A percentile compares a stretch with the other conserved stretches of the same genome.
These are phyloP conservation scores for Amitus sp. DNA, from an alignment of 2,888 invertebrate genomes.

Conservation along the genomic window DNA sequence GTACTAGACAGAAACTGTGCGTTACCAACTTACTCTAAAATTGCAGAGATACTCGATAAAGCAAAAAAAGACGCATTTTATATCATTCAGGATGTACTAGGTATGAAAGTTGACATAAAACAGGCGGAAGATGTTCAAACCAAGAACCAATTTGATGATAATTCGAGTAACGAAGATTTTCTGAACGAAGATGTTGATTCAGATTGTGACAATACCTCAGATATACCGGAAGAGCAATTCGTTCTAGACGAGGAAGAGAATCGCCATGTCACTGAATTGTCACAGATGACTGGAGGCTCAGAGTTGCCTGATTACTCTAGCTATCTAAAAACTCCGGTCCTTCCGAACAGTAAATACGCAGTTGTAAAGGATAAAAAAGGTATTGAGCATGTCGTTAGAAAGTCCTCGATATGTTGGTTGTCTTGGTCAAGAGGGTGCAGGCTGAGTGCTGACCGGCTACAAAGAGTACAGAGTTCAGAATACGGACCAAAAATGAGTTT, in stretches of 20 bases:
- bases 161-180: conserved; percentile 19
- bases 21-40: conserved; percentile 1
- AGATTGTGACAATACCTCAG: too few species aligned
- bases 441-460: conserved; percentile 18
- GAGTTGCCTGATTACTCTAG: too few species aligned
- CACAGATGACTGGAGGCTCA: too few species aligned
- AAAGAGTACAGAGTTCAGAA: conserved; percentile 10
- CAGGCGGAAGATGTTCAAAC: neutral
- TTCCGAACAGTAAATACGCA: conserved; percentile 1
- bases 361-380: conserved; percentile 8
- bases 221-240: too few species aligned
- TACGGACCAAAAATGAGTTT: conserved; percentile 10
- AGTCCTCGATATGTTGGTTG: conserved; percentile 18
- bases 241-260: too few species aligned
- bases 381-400: conserved; percentile 14
- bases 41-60: neutral
- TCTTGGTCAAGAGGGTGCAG: conserved; percentile 2
- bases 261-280: too few species aligned
- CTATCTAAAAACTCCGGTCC: neutral
- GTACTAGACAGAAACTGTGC: neutral
- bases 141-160: neutral
- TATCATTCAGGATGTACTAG: neutral
- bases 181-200: neutral
- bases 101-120: neutral
- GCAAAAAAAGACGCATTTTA: conserved; percentile 10